Evolutionary conservation across 2,888 invertebrate genomes (phyloP).

Genomic region (Neoaliturus tenellus): DNA sequence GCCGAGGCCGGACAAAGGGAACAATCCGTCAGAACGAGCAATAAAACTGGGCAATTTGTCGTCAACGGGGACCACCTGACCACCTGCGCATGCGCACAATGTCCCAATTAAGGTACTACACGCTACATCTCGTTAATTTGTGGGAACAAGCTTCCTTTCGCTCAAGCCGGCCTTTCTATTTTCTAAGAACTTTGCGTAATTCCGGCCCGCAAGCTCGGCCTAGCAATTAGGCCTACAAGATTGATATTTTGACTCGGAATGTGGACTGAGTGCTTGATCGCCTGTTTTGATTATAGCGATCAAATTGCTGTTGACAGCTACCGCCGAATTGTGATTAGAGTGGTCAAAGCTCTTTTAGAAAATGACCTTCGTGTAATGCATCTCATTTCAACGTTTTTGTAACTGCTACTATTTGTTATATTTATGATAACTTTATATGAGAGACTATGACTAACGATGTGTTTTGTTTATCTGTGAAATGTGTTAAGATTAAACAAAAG

Average conservation of each 20-base stretch:
- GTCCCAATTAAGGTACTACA: constrained; percentile 22
- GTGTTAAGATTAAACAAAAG: too few relatives aligned
- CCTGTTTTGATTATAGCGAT: too few relatives aligned
- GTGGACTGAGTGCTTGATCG: neutral
- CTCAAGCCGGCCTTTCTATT: neutral
- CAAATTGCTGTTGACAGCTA: too few relatives aligned
- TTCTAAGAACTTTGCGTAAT: constrained; percentile 15
- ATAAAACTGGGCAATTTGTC: constrained; percentile 38
- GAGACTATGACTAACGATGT: too few relatives aligned
- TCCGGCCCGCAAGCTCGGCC: neutral
- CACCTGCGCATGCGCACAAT: constrained; percentile 41
- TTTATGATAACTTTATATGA: too few relatives aligned
- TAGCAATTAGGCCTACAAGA: neutral
- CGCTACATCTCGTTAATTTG: constrained; percentile 1
- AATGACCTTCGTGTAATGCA: too few relatives aligned
- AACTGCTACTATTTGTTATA: too few relatives aligned
- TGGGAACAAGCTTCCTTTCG: constrained; percentile 28
- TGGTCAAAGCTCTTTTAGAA: too few relatives aligned
- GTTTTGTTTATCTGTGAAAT: too few relatives aligned
- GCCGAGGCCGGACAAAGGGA: constrained; percentile 1
- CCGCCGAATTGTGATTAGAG: too few relatives aligned
- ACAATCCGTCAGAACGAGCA: constrained; percentile 31
- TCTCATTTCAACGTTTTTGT: too few relatives aligned
- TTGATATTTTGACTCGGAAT: neutral
- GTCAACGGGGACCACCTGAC: neutral